Percentiles rank a stretch among this genome's conserved stretches.
Conservation (phyloP, 1,140 invertebrate genomes). For the Bilobella aurantiaca region DNA sequence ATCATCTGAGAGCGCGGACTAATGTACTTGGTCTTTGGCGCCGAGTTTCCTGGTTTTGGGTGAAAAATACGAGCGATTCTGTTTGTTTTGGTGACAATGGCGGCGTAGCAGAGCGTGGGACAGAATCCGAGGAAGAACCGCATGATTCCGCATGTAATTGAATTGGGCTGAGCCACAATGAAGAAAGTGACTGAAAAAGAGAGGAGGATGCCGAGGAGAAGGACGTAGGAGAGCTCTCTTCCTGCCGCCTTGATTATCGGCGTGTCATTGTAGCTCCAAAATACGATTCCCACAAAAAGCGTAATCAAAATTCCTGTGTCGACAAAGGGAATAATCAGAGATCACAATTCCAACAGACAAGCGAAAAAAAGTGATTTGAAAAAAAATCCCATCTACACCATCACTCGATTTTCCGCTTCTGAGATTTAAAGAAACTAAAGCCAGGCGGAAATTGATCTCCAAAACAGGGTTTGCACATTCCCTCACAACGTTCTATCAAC, state of each 20-base stretch:
- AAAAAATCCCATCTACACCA: too few relatives aligned
- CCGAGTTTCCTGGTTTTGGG: constrained; percentile 34
- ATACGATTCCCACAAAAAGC: constrained; percentile 54
- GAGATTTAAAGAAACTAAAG: too few relatives aligned
- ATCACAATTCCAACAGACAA: too few relatives aligned
- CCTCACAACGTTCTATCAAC: too few relatives aligned
- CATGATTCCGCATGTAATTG: constrained; percentile 44
- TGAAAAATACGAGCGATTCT: constrained; percentile 50
- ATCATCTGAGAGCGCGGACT: constrained; percentile 41
- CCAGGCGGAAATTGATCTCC: too few relatives aligned
- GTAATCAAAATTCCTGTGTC: constrained; percentile 69
- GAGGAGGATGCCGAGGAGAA: constrained; percentile 44
- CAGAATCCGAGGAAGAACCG: constrained; percentile 48
- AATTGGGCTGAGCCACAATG: constrained; percentile 45
- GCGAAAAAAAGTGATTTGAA: too few relatives aligned
- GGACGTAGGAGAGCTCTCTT: constrained; percentile 43
- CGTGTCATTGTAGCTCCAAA: constrained; percentile 52
- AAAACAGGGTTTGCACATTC: too few relatives aligned
- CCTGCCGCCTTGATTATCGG: constrained; percentile 52
- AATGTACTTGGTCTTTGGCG: constrained; percentile 40
- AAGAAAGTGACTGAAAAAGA: constrained; percentile 50
- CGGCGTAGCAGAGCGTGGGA: constrained; percentile 50
- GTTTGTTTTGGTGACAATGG: constrained; percentile 51
- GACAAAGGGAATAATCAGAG: too few relatives aligned
- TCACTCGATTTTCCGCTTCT: too few relatives aligned